These are phyloP conservation scores for Protonibea diacanthus DNA, from an alignment of 2,797 vertebrate species.

Conservation along the genomic window DNA sequence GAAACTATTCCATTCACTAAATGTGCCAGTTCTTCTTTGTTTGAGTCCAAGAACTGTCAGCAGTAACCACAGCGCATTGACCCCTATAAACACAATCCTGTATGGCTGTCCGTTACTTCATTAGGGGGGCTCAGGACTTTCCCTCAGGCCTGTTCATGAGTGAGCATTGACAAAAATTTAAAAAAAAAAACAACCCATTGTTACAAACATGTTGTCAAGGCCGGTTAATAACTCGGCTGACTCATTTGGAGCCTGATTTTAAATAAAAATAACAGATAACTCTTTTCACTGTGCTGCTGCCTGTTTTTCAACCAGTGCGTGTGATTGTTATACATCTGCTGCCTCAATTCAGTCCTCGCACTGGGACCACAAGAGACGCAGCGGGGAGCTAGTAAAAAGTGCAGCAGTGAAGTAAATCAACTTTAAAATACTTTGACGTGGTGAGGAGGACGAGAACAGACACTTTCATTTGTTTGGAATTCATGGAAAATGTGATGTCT, in stretches of 20 bases:
- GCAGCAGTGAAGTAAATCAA: constrained; percentile 62
- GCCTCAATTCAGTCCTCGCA: constrained; percentile 62
- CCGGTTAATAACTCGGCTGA: constrained; percentile 69
- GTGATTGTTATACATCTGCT: constrained; percentile 70
- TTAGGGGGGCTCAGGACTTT: constrained; percentile 53
- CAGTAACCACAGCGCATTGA: constrained; percentile 29
- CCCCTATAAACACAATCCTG: constrained; percentile 51
- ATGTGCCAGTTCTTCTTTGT: constrained; percentile 42
- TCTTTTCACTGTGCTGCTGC: constrained; percentile 25
- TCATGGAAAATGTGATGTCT: constrained; percentile 60
- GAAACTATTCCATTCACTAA: constrained; percentile 68
- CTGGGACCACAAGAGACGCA: constrained; percentile 56
- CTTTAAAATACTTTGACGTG: constrained; percentile 40
- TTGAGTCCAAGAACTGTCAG: constrained; percentile 32
- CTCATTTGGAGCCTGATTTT: constrained; percentile 58
- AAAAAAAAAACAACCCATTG: constrained; percentile 64
- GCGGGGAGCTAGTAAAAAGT: constrained; percentile 62
- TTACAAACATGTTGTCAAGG: constrained; percentile 56
- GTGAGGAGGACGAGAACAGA: constrained; percentile 39
- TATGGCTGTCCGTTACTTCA: constrained; percentile 59
- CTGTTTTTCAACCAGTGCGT: constrained; percentile 38
- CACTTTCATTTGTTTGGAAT: constrained; percentile 52
- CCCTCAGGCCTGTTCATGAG: constrained; percentile 55
- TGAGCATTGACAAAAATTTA: constrained; percentile 37
- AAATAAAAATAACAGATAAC: constrained; percentile 67